Conservation (phyloP, 1,140 invertebrate species). For the Anastrepha obliqua region DNA sequence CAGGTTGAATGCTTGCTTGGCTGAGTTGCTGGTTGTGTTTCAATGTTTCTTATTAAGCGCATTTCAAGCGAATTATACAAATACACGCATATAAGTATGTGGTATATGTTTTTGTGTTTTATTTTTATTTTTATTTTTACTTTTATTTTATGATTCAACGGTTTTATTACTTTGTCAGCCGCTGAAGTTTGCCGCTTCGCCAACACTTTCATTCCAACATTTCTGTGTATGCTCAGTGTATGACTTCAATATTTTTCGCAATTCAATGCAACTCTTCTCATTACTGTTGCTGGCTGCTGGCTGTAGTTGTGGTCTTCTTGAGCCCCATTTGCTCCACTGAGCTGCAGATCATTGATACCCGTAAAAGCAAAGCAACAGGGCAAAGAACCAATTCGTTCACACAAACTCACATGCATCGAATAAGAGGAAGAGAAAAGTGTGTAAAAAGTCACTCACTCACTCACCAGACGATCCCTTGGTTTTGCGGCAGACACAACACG, state of each 20-base stretch:
- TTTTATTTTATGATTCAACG: background rate
- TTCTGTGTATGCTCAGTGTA: background rate
- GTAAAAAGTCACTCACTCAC: background rate
- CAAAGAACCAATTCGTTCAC: background rate
- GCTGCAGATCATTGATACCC: background rate
- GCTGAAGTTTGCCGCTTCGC: background rate
- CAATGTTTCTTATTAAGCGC: background rate
- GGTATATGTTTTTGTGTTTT: background rate
- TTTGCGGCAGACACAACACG: constrained; percentile 15
- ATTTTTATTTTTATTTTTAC: background rate
- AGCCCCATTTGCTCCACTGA: background rate
- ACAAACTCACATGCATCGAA: background rate
- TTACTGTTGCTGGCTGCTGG: background rate
- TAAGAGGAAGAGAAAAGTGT: background rate
- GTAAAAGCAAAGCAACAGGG: background rate
- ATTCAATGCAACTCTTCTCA: background rate
- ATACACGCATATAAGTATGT: background rate
- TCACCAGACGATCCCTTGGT: background rate
- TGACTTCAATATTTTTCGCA: background rate
- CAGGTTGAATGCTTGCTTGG: background rate
- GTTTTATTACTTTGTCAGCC: background rate
- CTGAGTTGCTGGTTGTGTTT: background rate
- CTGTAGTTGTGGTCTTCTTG: background rate
- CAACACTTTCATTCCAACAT: constrained; percentile 6
- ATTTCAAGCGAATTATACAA: background rate